Conservation (phyloP, 2,888 invertebrate species). For the Chrysolina haemoptera region DNA sequence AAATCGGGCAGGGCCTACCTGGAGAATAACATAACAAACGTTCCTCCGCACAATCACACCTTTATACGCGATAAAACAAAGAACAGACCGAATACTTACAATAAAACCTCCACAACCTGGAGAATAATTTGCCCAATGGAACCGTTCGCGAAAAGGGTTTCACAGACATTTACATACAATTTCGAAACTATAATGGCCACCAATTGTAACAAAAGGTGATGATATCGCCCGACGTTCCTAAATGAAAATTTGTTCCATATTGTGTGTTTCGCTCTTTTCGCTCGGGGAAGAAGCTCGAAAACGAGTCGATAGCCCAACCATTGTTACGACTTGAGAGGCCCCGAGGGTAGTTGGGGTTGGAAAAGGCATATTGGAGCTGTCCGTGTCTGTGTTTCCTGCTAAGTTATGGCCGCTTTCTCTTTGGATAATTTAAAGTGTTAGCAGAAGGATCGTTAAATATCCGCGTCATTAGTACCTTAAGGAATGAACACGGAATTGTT, state of each 20-base stretch:
- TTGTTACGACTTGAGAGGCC: slow-evolving; percentile 34
- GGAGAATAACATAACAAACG: not conserved
- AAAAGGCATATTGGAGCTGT: slow-evolving; percentile 40
- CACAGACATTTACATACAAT: slow-evolving; percentile 28
- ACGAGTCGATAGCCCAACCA: slow-evolving; percentile 27
- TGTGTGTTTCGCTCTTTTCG: slow-evolving; percentile 25
- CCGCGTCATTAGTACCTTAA: not conserved
- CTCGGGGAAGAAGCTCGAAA: slow-evolving; percentile 13
- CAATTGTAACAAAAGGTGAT: slow-evolving; percentile 34
- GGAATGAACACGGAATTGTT: not conserved
- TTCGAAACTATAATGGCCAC: slow-evolving; percentile 24
- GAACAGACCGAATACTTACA: not conserved
- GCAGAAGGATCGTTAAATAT: not conserved
- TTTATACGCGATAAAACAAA: not conserved
- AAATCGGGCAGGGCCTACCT: not conserved
- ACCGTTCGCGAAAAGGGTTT: slow-evolving; percentile 14
- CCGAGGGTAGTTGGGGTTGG: slow-evolving; percentile 25
- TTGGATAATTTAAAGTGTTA: slow-evolving; percentile 12
- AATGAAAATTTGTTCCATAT: slow-evolving; percentile 36
- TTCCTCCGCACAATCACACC: not conserved
- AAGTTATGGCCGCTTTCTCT: slow-evolving; percentile 9
- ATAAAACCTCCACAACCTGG: slow-evolving; percentile 3
- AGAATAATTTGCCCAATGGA: slow-evolving; percentile 3
- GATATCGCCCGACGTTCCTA: slow-evolving; percentile 26
- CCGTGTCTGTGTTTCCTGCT: slow-evolving; percentile 25